phyloP scores from a whole-genome alignment of 2,113 vertebrate genomes.

The Maccullochella peelii region DNA sequence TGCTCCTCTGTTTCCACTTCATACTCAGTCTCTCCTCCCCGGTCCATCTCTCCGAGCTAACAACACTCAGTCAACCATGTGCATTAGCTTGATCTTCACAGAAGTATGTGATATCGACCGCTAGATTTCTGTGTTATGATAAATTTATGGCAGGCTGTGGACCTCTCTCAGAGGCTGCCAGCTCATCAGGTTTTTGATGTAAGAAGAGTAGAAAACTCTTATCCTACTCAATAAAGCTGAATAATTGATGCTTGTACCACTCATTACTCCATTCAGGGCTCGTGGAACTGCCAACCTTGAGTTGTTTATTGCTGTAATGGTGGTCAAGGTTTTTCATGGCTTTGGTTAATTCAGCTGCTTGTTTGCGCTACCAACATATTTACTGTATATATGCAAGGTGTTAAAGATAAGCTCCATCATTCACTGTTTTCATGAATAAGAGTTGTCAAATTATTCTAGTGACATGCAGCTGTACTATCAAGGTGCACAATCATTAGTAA shows the following conservation, averaged over 20 bases:
- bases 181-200: constrained; percentile 51
- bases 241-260: constrained; percentile 74
- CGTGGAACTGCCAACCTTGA: constrained; percentile 17
- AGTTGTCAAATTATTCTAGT: neutral
- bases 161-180: constrained; percentile 46
- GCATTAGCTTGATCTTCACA: constrained; percentile 74
- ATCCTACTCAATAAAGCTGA: constrained; percentile 70
- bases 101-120: constrained; percentile 74
- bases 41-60: constrained; percentile 43
- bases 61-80: constrained; percentile 54
- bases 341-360: constrained; percentile 61
- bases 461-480: neutral
- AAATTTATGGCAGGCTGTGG: constrained; percentile 68
- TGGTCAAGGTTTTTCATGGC: constrained; percentile 25
- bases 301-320: constrained; percentile 56
- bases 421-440: neutral
- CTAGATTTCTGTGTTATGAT: constrained; percentile 67
- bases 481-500: neutral
- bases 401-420: neutral
- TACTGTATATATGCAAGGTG: constrained; percentile 15
- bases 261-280: constrained; percentile 55
- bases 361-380: constrained; percentile 34
- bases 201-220: constrained; percentile 59
- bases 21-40: constrained; percentile 24
- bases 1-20: constrained; percentile 58